Evolutionary conservation across 2,888 invertebrate genomes (phyloP), one percentile per base, ranked within the genome.

Genomic region (Plebejus argus): DNA sequence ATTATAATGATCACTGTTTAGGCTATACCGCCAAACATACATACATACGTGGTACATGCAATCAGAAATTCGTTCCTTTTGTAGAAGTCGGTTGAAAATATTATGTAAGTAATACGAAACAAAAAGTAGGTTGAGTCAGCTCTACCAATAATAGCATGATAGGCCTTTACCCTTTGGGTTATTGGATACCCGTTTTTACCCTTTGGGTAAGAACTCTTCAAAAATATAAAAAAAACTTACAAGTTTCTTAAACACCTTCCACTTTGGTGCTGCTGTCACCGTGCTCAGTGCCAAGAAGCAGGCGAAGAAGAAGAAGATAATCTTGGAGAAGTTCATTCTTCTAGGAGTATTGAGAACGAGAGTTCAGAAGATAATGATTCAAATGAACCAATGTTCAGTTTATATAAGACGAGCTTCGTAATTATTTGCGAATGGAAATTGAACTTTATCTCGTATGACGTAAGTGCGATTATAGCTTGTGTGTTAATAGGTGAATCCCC

Each of bases 231-330:
- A n/a, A 76, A 58, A 70, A 87, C 89, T 88, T 83, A 89, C 89
- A 79, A 89, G 81, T 85, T 85, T 88, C 79, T 88, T 88, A 70
- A 89, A 88, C 0, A 86, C 78, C 53, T 86, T 88, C 87, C 87
- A 89, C 61, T 82, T 86, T 0, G 88, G 88, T 5, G 84, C 86
- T 0, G 87, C 86, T 1, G 81, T 79, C 0, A 86, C 86, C 0
- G 84, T 78, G 5, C 82, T 82, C 58, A 88, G 61, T 23, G 86
- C 85, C 78, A 86, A 78, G 20, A 88, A 78, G 78, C 84, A 85
- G 33, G 86, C 85, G 79, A 89, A 85, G 3, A 88, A 81, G 61
- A 87, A 85, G 76, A 88, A 85, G 28, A 89, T 82, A 53, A 88
- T 82, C 76, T 83, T 86, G 0, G 81, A 78, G 79, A 88, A 88